Percentiles rank a stretch among this genome's conserved stretches.
phyloP scores from a whole-genome alignment of 2,888 invertebrate genomes.

The Dysmachus trigonus region DNA sequence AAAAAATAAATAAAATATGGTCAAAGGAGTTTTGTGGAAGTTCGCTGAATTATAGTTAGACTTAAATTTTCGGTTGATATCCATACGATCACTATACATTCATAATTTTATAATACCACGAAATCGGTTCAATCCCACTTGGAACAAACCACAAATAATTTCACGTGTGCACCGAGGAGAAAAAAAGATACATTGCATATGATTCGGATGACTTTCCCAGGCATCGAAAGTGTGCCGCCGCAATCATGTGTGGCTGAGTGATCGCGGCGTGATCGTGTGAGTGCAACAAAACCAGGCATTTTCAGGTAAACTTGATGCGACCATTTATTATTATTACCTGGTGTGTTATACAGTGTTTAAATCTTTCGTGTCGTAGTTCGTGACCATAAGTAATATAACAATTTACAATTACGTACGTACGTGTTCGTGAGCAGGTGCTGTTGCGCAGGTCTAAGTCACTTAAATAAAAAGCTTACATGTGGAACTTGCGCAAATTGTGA shows the following conservation, averaged over 20 bases:
- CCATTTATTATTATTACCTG: neutral
- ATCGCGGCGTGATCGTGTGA: neutral
- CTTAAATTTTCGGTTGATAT: neutral
- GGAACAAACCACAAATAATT: neutral
- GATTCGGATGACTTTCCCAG: constrained; percentile 28
- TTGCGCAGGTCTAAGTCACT: neutral
- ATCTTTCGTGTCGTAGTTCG: neutral
- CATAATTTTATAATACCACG: neutral
- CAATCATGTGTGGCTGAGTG: constrained; percentile 9
- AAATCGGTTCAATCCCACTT: neutral
- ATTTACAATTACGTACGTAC: neutral
- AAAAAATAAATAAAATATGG: too few relatives aligned
- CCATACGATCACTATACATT: neutral
- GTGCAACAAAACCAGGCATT: neutral
- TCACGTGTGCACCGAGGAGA: neutral
- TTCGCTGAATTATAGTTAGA: neutral
- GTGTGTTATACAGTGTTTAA: neutral
- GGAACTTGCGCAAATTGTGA: neutral
- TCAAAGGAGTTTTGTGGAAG: neutral
- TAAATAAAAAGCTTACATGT: neutral
- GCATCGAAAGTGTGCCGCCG: constrained; percentile 34
- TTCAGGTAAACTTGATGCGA: neutral
- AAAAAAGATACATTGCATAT: neutral
- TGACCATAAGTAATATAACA: neutral
- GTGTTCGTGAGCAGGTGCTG: constrained; percentile 2